Base-by-base conservation (phyloP, 2,888 invertebrate genomes). In the Heliconius charithonia region DNA sequence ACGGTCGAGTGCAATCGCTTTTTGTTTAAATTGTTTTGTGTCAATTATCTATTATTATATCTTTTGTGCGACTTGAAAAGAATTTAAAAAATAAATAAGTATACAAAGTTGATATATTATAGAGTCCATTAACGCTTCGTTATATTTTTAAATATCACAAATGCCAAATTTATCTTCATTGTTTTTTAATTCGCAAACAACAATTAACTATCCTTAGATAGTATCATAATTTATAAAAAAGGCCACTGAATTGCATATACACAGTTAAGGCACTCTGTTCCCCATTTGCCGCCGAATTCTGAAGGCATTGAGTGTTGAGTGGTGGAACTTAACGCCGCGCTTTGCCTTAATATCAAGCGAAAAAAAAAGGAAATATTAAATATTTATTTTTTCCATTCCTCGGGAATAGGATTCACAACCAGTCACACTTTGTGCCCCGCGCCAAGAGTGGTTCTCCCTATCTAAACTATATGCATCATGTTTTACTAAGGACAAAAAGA, bases 1-100 rank as follows among this genome's bases (percentile, higher is more conserved):
- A 67, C 76, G 59, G 75, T 71, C 62, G 76, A 71, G 29, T 77
- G 56, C 69, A 25, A 37, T 73, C 59, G 25, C 13, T 59, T 59
- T 37, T 59, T 72, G 56, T 72, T 59, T 7, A 16, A 72, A 56
- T 72, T 10, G 29, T 72, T 29, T 29, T 32, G 29, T 29, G 25
- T 56, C 32, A 29, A 27, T 56, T 22, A 56, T 22, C 12, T n/a
- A 19, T 56, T 22, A 71, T 29, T 12, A n/a, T 56, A 32, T 7
- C 16, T 32, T 9, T 59, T 16, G 9, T 72, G 13, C 32, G n/a
- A 16, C 4, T 72, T 4, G 25, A 59, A 72, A n/a, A 25, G 2
- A 69, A 16, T 4, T 16, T 59, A n/a, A 59, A n/a, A 59, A n/a
- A 59, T 9, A 59, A 59, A n/a, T n/a, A n/a, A n/a, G n/a, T n/a